These are phyloP conservation scores for Yponomeuta plumbellus DNA, from an alignment of 2,888 invertebrate genomes.

Conservation along the genomic window DNA sequence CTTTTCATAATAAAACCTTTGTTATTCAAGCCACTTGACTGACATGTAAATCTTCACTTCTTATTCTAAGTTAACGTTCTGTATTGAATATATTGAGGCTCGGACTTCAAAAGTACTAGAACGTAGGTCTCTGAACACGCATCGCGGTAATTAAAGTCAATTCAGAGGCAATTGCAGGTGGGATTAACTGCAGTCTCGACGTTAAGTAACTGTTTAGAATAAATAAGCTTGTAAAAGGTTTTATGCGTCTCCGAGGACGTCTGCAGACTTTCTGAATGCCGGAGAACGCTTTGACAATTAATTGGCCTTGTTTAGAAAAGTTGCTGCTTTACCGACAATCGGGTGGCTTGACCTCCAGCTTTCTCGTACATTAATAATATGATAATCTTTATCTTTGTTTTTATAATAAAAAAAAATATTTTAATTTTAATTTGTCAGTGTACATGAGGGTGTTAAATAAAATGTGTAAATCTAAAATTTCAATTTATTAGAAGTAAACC, in stretches of 20 bases:
- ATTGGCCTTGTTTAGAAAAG: background rate
- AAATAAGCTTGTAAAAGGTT: slow-evolving; percentile 2
- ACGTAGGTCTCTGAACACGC: background rate
- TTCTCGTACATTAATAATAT: too few relatives aligned
- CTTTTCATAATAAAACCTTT: too few relatives aligned
- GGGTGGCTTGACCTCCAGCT: too few relatives aligned
- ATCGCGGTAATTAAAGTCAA: slow-evolving; percentile 3
- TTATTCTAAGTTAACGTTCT: background rate
- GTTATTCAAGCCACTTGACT: too few relatives aligned
- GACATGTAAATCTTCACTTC: too few relatives aligned
- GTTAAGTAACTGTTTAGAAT: slow-evolving; percentile 2
- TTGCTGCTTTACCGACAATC: too few relatives aligned
- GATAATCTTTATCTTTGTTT: too few relatives aligned
- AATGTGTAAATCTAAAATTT: too few relatives aligned
- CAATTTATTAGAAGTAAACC: too few relatives aligned
- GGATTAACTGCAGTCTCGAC: background rate
- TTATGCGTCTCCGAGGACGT: background rate
- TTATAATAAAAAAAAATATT: too few relatives aligned
- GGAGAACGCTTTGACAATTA: background rate
- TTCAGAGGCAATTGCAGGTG: slow-evolving; percentile 7
- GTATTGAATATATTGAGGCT: background rate
- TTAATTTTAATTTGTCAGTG: too few relatives aligned
- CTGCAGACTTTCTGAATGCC: background rate
- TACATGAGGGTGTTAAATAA: too few relatives aligned
- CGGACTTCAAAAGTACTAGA: background rate